Evolutionary conservation across 2,888 invertebrate species (phyloP).

Genomic region (Drosophila mimetica): DNA sequence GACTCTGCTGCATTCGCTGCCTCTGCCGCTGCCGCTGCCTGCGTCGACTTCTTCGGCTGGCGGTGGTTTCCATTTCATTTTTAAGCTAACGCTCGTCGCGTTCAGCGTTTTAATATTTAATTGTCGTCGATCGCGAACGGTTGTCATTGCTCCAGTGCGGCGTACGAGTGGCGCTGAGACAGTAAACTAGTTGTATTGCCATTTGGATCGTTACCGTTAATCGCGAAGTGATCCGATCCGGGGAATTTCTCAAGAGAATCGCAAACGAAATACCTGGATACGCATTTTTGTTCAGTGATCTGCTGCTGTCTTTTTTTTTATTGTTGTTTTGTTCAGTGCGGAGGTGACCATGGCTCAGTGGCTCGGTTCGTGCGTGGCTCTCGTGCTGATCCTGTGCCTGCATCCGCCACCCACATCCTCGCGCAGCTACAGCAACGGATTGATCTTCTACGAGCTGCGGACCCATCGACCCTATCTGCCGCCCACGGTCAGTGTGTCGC

Average conservation of each 20-base stretch:
- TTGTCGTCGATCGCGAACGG: constrained; percentile 81
- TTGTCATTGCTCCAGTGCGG: constrained; percentile 47
- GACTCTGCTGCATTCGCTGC: constrained; percentile 20
- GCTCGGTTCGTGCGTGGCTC: background rate
- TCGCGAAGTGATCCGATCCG: background rate
- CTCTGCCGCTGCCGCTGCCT: constrained; percentile 8
- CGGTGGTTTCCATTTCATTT: constrained; percentile 82
- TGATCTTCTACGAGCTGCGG: constrained; percentile 80
- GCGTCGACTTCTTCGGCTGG: constrained; percentile 20
- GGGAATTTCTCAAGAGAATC: background rate
- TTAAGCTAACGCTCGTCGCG: constrained; percentile 81
- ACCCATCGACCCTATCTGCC: constrained; percentile 74
- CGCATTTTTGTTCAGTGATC: constrained; percentile 8
- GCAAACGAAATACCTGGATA: background rate
- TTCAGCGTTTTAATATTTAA: constrained; percentile 81
- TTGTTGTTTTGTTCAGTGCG: constrained; percentile 32
- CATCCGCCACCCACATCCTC: constrained; percentile 11
- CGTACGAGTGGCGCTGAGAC: background rate
- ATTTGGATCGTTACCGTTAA: constrained; percentile 16
- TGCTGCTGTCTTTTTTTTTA: constrained; percentile 11
- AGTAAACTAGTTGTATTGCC: constrained; percentile 21
- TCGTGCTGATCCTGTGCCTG: background rate
- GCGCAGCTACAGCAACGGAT: constrained; percentile 81
- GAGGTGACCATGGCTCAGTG: constrained; percentile 2
- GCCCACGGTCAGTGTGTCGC: constrained; percentile 81